These are phyloP conservation scores for Lemur catta DNA, from an alignment of 2,797 vertebrate genomes.

Conservation along the genomic window DNA sequence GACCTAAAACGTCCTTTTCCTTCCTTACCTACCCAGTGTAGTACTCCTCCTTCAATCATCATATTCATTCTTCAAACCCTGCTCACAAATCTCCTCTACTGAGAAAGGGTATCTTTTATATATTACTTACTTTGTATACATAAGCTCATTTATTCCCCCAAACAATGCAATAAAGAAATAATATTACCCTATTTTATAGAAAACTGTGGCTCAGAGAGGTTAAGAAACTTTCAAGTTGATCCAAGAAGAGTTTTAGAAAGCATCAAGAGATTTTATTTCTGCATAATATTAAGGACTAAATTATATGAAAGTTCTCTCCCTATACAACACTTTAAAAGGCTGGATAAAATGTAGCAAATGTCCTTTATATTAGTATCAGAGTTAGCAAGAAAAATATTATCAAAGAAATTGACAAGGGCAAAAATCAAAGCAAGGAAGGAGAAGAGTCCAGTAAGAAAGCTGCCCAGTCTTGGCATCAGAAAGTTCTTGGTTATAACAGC, in stretches of 20 bases:
- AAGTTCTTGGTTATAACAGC: not conserved
- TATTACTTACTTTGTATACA: not conserved
- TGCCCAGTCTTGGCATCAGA: no score
- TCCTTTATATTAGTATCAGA: not conserved
- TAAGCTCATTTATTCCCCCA: not conserved
- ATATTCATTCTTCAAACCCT: not conserved
- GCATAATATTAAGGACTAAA: not conserved
- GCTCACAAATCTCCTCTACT: not conserved
- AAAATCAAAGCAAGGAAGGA: not conserved
- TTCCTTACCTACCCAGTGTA: not conserved
- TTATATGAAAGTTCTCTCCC: not conserved
- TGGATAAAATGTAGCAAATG: not conserved
- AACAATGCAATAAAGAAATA: not conserved
- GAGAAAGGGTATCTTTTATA: not conserved
- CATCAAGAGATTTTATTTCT: not conserved
- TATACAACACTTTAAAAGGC: not conserved
- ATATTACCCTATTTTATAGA: not conserved
- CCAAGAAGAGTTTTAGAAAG: not conserved
- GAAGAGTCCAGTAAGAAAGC: not conserved
- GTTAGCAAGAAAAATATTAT: not conserved
- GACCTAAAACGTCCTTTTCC: not conserved
- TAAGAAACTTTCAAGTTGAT: conserved; percentile 2
- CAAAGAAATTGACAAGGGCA: not conserved
- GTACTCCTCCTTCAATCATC: not conserved
- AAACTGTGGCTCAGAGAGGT: not conserved